Evolutionary conservation across 2,797 vertebrate genomes (phyloP).

Genomic region (Channa striata): DNA sequence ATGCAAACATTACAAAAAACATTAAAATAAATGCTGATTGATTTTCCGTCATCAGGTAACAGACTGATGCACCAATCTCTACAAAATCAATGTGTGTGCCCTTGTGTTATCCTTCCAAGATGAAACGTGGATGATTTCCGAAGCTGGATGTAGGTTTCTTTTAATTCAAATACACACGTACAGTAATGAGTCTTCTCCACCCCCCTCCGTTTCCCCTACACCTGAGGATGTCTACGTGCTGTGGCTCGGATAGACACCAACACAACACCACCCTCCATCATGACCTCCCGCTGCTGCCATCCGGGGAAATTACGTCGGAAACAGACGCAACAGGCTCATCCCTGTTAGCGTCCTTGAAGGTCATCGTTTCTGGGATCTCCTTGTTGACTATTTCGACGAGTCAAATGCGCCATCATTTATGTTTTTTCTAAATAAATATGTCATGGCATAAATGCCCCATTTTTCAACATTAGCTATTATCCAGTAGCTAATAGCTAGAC

Average conservation of each 20-base stretch:
- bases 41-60: no score
- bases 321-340: slow-evolving; percentile 17
- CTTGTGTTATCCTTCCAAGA: no score
- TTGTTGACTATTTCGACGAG: slow-evolving; percentile 55
- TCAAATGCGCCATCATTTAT: neutral
- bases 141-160: neutral
- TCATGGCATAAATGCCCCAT: no score
- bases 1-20: no score
- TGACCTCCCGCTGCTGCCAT: neutral
- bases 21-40: no score
- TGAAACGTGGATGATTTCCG: neutral
- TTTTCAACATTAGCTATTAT: neutral
- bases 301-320: neutral
- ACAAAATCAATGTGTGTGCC: no score
- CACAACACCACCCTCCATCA: slow-evolving; percentile 15
- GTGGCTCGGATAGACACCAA: slow-evolving; percentile 45
- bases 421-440: neutral
- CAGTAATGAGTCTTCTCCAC: neutral
- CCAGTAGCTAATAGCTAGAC: neutral
- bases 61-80: no score
- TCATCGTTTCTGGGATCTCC: slow-evolving; percentile 59
- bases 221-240: slow-evolving; percentile 73
- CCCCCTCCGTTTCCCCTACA: slow-evolving; percentile 49
- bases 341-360: slow-evolving; percentile 67
- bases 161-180: neutral